Conservation (phyloP, 2,888 invertebrate genomes). For the Clitarchus hookeri region DNA sequence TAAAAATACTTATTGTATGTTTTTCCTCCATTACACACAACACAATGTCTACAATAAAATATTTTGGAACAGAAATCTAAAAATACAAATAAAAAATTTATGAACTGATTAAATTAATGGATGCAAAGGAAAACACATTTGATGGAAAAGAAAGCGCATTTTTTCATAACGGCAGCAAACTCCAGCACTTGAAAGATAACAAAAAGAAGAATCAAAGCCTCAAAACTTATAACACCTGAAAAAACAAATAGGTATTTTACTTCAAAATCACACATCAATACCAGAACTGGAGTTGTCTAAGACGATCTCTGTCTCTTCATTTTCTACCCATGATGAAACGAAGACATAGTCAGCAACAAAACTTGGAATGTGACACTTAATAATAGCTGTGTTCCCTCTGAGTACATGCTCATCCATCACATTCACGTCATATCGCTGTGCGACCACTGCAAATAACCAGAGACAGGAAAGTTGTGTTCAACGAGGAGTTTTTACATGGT, state of each 20-base stretch:
- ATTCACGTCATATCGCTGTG: constrained; percentile 87
- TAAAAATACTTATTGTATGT: constrained; percentile 10
- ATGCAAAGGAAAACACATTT: not conserved
- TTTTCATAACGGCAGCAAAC: constrained; percentile 6
- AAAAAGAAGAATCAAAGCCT: not conserved
- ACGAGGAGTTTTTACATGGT: not conserved
- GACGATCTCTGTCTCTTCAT: constrained; percentile 68
- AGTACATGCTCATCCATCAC: constrained; percentile 92
- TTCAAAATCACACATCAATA: constrained; percentile 47
- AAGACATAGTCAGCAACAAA: constrained; percentile 89
- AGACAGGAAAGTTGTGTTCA: constrained; percentile 16
- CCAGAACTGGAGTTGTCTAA: constrained; percentile 52
- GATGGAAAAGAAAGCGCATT: not conserved
- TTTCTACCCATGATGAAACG: constrained; percentile 85
- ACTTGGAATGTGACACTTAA: constrained; percentile 92
- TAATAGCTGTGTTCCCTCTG: constrained; percentile 86
- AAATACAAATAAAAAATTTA: too few relatives aligned
- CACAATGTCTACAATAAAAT: not conserved
- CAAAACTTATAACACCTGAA: constrained; percentile 7
- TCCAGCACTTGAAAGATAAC: not conserved
- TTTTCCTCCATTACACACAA: not conserved
- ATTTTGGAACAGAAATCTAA: too few relatives aligned
- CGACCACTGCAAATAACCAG: constrained; percentile 74
- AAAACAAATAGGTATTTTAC: not conserved
- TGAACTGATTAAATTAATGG: too few relatives aligned